These are phyloP conservation scores for Sialia sialis DNA, from an alignment of 2,113 vertebrate genomes.

Conservation along the genomic window DNA sequence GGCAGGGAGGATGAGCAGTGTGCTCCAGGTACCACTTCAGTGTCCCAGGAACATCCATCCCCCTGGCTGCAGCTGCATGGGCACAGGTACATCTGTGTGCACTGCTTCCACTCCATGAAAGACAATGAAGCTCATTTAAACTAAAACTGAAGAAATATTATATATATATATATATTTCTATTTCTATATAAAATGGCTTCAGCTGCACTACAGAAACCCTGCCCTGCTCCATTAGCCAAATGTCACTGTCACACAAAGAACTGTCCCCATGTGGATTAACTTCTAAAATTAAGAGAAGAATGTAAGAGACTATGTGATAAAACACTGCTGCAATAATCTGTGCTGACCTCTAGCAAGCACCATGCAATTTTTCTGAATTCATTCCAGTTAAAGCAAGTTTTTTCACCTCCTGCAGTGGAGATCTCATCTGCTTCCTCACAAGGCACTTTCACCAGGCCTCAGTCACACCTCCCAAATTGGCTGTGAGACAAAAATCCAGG, in stretches of 20 bases:
- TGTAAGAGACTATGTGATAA: background rate
- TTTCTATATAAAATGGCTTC: background rate
- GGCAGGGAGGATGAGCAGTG: fast-evolving
- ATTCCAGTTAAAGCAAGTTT: background rate
- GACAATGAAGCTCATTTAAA: background rate
- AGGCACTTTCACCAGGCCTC: background rate
- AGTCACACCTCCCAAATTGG: background rate
- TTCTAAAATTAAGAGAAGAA: background rate
- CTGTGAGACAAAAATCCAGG: background rate
- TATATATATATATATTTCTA: no score
- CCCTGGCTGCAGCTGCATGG: background rate
- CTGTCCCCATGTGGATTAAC: background rate
- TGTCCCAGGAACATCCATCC: background rate
- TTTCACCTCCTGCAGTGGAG: background rate
- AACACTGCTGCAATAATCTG: background rate
- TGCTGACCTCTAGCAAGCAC: background rate
- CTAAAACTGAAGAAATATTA: background rate
- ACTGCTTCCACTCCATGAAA: background rate
- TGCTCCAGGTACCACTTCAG: no score
- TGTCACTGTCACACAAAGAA: background rate
- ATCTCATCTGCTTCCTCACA: background rate
- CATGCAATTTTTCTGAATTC: background rate
- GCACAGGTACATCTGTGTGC: background rate
- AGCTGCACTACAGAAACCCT: background rate
- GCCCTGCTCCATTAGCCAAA: background rate